These are phyloP conservation scores for Platynereis dumerilii DNA, from an alignment of 2,888 invertebrate species.

Conservation along the genomic window DNA sequence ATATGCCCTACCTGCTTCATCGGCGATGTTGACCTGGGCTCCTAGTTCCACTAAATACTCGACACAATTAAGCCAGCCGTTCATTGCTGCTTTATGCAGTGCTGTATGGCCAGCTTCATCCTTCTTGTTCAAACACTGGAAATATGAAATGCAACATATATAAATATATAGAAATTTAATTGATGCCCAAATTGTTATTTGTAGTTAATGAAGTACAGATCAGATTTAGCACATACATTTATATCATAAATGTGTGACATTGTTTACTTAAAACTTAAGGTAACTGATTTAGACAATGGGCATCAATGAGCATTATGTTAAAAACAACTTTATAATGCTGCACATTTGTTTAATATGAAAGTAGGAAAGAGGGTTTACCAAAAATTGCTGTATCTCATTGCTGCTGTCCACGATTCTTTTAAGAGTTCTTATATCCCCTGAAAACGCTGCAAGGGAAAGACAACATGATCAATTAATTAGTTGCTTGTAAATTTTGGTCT, in stretches of 20 bases:
- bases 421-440: conserved; percentile 6
- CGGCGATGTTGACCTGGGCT: conserved; percentile 23
- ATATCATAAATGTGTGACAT: too few relatives aligned
- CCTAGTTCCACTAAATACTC: conserved; percentile 29
- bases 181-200: not conserved
- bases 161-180: not conserved
- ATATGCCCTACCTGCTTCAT: conserved; percentile 35
- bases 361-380: too few relatives aligned
- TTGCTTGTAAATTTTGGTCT: too few relatives aligned
- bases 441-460: conserved; percentile 6
- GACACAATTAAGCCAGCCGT: conserved; percentile 33
- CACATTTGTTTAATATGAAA: too few relatives aligned
- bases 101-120: conserved; percentile 32
- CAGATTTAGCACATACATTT: too few relatives aligned
- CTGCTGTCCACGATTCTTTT: not conserved
- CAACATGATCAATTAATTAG: too few relatives aligned
- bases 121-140: conserved; percentile 24
- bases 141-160: not conserved
- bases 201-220: not conserved
- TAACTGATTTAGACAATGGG: too few relatives aligned
- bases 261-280: too few relatives aligned
- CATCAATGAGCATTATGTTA: too few relatives aligned
- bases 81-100: conserved; percentile 35
- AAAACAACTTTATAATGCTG: too few relatives aligned
- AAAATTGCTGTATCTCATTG: conserved; percentile 2